phyloP scores from a whole-genome alignment of 2,888 invertebrate genomes.

The Pteria penguin region DNA sequence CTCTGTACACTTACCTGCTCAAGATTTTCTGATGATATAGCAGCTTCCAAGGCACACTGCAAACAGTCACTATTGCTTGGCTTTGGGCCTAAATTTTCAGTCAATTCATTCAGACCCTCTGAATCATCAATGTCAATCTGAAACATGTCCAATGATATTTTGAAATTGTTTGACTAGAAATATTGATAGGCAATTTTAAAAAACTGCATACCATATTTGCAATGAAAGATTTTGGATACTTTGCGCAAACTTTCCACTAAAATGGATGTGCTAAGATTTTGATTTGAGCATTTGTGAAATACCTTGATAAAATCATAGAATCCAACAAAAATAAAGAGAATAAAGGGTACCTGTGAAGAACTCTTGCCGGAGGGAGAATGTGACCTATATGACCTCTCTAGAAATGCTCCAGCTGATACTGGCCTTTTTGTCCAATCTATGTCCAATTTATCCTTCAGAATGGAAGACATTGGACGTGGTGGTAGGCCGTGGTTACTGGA shows the following conservation, averaged over 20 bases:
- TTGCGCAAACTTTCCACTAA: too few relatives aligned
- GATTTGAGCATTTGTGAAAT: not conserved
- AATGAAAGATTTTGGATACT: too few relatives aligned
- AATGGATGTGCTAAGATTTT: not conserved
- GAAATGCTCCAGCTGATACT: conserved; percentile 53
- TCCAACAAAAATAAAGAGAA: not conserved
- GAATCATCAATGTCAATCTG: not conserved
- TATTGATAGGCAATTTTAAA: too few relatives aligned
- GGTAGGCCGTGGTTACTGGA: conserved; percentile 23
- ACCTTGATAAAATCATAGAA: not conserved
- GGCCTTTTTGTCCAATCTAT: conserved; percentile 57
- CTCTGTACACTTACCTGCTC: conserved; percentile 9
- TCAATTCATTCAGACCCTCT: not conserved
- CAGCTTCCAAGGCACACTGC: conserved; percentile 55
- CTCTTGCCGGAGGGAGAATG: not conserved
- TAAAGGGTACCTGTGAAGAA: not conserved
- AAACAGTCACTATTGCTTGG: conserved; percentile 44
- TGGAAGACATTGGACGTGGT: conserved; percentile 69
- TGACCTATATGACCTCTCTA: not conserved
- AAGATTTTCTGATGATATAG: conserved; percentile 26
- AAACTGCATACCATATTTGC: too few relatives aligned
- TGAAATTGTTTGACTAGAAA: too few relatives aligned
- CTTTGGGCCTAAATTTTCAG: not conserved
- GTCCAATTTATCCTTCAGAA: conserved; percentile 67
- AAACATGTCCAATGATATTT: too few relatives aligned